Base-by-base conservation (phyloP, 2,888 invertebrate genomes). In the Hipparchia semele region DNA sequence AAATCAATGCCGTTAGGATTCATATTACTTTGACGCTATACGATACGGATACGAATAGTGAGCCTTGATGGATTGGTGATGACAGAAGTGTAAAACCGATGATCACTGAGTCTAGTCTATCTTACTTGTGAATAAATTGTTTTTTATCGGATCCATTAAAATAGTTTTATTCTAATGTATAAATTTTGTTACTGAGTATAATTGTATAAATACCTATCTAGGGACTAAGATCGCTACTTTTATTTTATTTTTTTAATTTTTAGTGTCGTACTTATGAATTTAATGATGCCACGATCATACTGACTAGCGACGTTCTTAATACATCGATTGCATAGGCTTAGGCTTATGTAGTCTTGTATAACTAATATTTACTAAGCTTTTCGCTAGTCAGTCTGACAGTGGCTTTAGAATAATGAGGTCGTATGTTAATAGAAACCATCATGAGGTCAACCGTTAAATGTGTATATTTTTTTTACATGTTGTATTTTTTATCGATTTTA, bases 81-180 rank as follows among this genome's bases (percentile, higher is more conserved):
- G 39, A 6, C 46, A 46, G 46, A 6, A 46, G 6, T 46, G 4
- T 46, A 46, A 46, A 4, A 4, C 46, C 6, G 46, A 49, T 8
- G 49, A 49, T 49, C 49, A 7, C 49, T 49, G 49, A 8, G 7
- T 49, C 49, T 49, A 49, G 49, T 7, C 49, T 49, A 49, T 49
- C 39, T 45, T 56, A 51, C 33, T 56, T 67, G 56, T 67, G 45
- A 23, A 67, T 67, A 56, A 54, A 56, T 56, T 39, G n/a, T 46
- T 9, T 33, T 46, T 56, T 56, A 45, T 67, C 59, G 49, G 49
- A 68, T 68, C 67, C 66, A 71, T 71, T 67, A 45, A 60, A 71
- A 71, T 71, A 67, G 71, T 67, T 71, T 67, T 67, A 59, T 71
- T 71, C 45, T 51, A 71, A 71, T 71, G 71, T 71, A 67, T 71